Base-by-base conservation (phyloP, 2,888 invertebrate genomes). In the Chymomyza amoena region DNA sequence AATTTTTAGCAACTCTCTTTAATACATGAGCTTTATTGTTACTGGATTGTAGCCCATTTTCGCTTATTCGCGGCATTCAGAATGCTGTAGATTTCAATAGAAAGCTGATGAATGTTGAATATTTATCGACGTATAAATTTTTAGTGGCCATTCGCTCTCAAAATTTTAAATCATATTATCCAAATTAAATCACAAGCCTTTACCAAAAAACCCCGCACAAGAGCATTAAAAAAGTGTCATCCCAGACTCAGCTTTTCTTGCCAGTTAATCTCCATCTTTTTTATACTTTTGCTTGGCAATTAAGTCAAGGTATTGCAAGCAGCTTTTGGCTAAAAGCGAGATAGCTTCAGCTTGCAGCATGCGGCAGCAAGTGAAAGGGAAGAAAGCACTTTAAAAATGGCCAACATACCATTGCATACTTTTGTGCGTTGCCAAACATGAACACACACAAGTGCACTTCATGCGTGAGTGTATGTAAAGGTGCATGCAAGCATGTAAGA, bases 401-500 rank as follows among this genome's bases (percentile, higher is more conserved):
- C 16, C 18, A 16, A 32, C 60, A 32, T 36, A 16, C n/a, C 64
- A 66, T 79, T 79, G 82, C 85, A 79, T 85, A 83, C 85, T 80
- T 76, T 77, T 36, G 54, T 36, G 65, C 64, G 59, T 13, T 59
- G 16, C 36, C 59, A 56, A 62, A 54, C 32, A 51, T 50, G 50
- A 68, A 18, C 62, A 32, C 13, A 16, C 68, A 54, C 61, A 61
- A 57, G 57, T 15, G 28, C 57, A 57, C 28, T 57, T 57, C 25
- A 57, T 15, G 57, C 9, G 25, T 45, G 39, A 4, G 39, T 13
- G 32, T 9, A 9, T 32, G 32, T 32, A 9, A 7, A 9, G 6
- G 32, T 32, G 32, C 7, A 32, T 32, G 32, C 32, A 32, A 9
- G 32, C 6, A 32, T 7, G 7, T 32, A 3, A 25, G 25, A n/a